Evolutionary conservation across 1,140 invertebrate genomes (phyloP), one percentile per base, ranked within the genome.

Genomic region (Sarcophaga bullata): DNA sequence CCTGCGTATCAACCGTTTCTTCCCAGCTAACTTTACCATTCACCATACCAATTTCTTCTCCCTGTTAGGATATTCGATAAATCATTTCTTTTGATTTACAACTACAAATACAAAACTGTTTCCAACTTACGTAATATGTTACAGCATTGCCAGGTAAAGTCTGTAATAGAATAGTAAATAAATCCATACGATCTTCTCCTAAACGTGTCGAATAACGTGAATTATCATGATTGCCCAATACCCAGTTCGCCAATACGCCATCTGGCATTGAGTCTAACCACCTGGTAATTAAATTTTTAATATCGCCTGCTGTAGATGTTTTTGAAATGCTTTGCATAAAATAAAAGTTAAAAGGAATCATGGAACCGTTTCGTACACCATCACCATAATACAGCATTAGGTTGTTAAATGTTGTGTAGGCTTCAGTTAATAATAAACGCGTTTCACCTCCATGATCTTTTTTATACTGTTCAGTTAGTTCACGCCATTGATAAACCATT

Each of bases 31-130:
- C 87, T 4, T 83, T 81, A 3, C 91, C 92, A 89, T 96, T 92
- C 13, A 90, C 87, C 94, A 96, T 96, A 0, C 93, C 95, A 54
- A 96, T 92, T 89, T 96, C 95, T 88, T 96, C 95, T 13, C 95
- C 95, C 91, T 95, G 86, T 54, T 76, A 73, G 50, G 19, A 68
- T 13, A 19, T 10, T 25, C 0, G 47, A 76, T 78, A 13, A 9
- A 54, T 8, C 2, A 17, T 49, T 78, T 52, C 15, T 8, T 50
- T 9, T 25, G 9, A 47, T 76, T 52, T 52, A n/a, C n/a, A n/a
- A n/a, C n/a, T n/a, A n/a, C n/a, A 37, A 73, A 73, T 73, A 25
- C 8, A 25, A 72, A n/a, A 82, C 46, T 68, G 37, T 19, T 47
- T 58, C 9, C 54, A 49, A 82, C 82, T 68, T 81, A 84, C 94